phyloP scores from a whole-genome alignment of 2,113 vertebrate genomes.

The Porphyrio hochstetteri region DNA sequence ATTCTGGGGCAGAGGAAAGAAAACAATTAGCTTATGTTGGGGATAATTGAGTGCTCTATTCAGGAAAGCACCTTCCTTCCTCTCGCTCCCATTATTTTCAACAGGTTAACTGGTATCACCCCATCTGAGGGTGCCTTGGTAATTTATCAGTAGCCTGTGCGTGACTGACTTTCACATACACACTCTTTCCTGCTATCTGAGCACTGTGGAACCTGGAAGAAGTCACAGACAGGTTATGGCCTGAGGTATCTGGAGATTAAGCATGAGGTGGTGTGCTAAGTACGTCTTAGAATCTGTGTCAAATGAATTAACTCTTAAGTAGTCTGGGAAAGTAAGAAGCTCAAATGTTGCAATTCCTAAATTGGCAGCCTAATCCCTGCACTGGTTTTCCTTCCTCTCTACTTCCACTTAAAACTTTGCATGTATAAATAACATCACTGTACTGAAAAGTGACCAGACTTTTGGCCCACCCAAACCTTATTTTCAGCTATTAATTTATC shows the following conservation, averaged over 20 bases:
- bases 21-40: neutral
- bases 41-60: neutral
- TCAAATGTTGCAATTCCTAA: constrained; percentile 21
- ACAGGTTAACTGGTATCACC: neutral
- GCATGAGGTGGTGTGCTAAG: neutral
- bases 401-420: neutral
- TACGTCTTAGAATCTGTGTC: neutral
- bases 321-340: neutral
- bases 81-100: neutral
- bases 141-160: neutral
- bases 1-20: neutral
- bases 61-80: neutral
- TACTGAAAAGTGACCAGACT: neutral
- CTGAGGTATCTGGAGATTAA: neutral
- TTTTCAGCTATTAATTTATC: neutral
- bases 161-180: neutral
- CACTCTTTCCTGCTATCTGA: neutral
- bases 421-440: neutral
- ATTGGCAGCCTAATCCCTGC: neutral
- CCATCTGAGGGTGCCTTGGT: neutral
- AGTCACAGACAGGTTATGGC: neutral
- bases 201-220: neutral
- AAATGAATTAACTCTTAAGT: constrained; percentile 26
- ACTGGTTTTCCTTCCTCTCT: neutral
- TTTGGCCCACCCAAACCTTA: neutral